Percentiles rank a stretch among this genome's conserved stretches.
These are phyloP conservation scores for Elysia crispata DNA, from an alignment of 2,888 invertebrate genomes.

Conservation along the genomic window DNA sequence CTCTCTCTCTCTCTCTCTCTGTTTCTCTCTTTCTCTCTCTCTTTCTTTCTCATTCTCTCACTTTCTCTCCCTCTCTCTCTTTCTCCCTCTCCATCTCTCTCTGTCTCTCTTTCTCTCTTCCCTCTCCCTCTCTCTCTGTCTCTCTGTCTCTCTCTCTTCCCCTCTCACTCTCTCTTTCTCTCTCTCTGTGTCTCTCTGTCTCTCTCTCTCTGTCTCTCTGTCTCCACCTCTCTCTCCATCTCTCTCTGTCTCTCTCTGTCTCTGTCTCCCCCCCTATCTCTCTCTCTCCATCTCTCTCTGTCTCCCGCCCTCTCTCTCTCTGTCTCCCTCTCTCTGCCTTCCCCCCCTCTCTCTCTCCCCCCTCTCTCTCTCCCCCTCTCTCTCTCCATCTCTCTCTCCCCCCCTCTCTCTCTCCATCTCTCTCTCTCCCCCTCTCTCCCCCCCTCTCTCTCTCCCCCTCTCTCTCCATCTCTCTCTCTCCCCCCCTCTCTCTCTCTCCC, in stretches of 20 bases:
- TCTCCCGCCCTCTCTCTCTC: slow-evolving; percentile 35
- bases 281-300: slow-evolving; percentile 33
- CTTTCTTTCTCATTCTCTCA: no score
- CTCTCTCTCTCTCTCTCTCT: no score
- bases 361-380: slow-evolving; percentile 5
- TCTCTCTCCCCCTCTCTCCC: slow-evolving; percentile 34
- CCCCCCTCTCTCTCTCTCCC: neutral
- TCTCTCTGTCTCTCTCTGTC: slow-evolving; percentile 20
- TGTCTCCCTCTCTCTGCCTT: slow-evolving; percentile 30
- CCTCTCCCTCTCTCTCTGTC: no score
- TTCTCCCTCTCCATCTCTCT: no score
- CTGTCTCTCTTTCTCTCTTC: no score
- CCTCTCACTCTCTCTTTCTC: no score
- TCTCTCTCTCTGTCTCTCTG: no score
- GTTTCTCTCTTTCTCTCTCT: no score
- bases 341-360: neutral
- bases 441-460: slow-evolving; percentile 36
- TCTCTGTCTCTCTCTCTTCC: no score
- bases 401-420: slow-evolving; percentile 39
- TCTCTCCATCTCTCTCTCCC: slow-evolving; percentile 17
- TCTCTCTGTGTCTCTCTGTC: no score
- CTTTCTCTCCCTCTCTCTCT: no score
- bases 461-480: slow-evolving; percentile 30
- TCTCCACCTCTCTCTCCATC: slow-evolving; percentile 2
- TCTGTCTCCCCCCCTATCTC: slow-evolving; percentile 38